Conservation (phyloP, 2,113 vertebrate species). For the Sinocyclocheilus anshuiensis region DNA sequence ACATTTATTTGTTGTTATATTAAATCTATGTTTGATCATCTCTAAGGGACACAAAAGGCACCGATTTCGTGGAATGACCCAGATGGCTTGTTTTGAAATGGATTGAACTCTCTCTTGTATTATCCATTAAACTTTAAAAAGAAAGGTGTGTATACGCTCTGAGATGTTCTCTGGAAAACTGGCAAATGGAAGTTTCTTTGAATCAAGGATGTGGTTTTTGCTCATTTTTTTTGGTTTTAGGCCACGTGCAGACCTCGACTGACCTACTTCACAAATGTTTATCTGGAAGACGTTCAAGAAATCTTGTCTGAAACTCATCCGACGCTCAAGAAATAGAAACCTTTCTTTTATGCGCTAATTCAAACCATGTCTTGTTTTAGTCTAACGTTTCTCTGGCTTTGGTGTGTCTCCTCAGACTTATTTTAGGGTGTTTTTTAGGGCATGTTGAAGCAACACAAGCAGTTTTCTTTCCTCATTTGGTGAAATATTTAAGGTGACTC, state of each 20-base stretch:
- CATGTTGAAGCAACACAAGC: neutral
- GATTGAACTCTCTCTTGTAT: neutral
- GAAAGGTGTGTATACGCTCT: neutral
- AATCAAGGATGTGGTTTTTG: conserved; percentile 61
- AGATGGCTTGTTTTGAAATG: neutral
- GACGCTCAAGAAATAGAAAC: neutral
- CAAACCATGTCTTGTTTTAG: neutral
- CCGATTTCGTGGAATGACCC: too few relatives aligned
- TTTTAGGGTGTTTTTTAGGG: neutral
- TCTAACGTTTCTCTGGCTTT: neutral
- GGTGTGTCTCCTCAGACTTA: neutral
- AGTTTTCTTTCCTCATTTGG: neutral
- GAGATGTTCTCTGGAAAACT: conserved; percentile 65
- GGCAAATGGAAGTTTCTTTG: conserved; percentile 62
- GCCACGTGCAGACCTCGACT: conserved; percentile 42
- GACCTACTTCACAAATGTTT: conserved; percentile 52
- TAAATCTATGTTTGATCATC: too few relatives aligned
- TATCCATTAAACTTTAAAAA: neutral
- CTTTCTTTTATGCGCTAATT: neutral
- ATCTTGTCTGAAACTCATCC: neutral
- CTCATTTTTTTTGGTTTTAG: conserved; percentile 22
- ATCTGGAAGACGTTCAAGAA: conserved; percentile 14
- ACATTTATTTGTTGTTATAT: too few relatives aligned
- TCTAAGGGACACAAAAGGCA: too few relatives aligned
- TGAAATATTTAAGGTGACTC: neutral